A percentile compares a stretch with the other conserved stretches of the same genome.
Evolutionary conservation across 2,797 vertebrate genomes (phyloP).

Genomic region (Erethizon dorsatum): DNA sequence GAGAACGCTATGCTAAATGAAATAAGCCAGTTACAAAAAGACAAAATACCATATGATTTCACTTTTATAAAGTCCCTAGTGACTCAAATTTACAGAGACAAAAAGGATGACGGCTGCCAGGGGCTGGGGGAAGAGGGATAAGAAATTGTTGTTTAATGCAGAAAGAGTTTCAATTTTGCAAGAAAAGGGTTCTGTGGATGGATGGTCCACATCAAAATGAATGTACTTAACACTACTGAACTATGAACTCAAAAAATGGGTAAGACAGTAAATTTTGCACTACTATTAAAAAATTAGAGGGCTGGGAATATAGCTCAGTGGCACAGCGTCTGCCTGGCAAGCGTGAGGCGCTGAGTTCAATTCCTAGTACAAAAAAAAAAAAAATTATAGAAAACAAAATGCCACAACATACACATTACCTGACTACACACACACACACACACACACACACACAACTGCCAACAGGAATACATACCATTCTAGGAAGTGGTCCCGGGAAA

Average conservation of each 20-base stretch:
- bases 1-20: not conserved
- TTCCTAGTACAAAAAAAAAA: not conserved
- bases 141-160: too few species aligned
- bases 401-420: not conserved
- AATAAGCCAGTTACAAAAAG: not conserved
- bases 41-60: not conserved
- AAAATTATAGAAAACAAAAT: not conserved
- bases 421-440: not conserved
- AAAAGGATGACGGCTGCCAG: not conserved
- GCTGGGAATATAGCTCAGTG: too few species aligned
- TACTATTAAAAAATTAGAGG: not conserved
- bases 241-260: not conserved
- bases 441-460: not conserved
- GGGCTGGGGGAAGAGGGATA: fast-evolving
- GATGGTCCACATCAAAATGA: not conserved
- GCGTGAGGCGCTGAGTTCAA: too few species aligned
- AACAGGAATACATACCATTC: not conserved
- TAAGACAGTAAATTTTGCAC: not conserved
- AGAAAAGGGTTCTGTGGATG: not conserved
- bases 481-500: not conserved
- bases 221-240: not conserved
- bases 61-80: not conserved
- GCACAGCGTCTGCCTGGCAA: too few species aligned
- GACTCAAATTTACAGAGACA: not conserved
- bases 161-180: not conserved